Conservation (phyloP, 2,797 vertebrate species). For the Fratercula arctica region DNA sequence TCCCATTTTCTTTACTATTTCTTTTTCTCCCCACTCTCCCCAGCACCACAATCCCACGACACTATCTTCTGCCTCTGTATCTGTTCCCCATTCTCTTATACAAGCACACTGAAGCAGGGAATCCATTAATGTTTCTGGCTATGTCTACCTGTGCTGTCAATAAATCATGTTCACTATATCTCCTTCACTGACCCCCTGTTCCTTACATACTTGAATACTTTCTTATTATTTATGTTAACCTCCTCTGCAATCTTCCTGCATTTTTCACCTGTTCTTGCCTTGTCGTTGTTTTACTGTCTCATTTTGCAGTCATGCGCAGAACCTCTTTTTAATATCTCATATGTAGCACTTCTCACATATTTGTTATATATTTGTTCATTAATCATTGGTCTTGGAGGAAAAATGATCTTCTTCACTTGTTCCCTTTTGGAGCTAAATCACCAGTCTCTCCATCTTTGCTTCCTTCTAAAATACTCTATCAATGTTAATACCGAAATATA, state of each 20-base stretch:
- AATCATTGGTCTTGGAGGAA: neutral
- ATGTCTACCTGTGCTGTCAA: neutral
- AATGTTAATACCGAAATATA: neutral
- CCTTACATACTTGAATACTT: neutral
- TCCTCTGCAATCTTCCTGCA: neutral
- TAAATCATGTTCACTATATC: neutral
- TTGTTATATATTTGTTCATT: slow-evolving; percentile 2
- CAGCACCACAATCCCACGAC: neutral
- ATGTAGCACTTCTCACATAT: neutral
- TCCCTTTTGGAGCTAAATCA: neutral
- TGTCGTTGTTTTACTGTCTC: neutral
- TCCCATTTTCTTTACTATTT: neutral
- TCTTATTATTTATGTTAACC: neutral
- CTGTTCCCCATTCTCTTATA: neutral
- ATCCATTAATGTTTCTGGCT: neutral
- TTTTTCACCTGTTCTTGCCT: neutral
- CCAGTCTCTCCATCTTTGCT: neutral
- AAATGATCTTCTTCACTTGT: neutral
- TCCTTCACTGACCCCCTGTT: neutral
- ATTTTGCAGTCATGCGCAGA: neutral
- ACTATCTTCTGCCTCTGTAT: neutral
- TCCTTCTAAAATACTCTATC: neutral
- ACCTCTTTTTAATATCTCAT: neutral
- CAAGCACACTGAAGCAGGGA: neutral
- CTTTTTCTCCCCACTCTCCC: neutral